phyloP scores from a whole-genome alignment of 2,888 invertebrate species.

The Gortyna flavago region DNA sequence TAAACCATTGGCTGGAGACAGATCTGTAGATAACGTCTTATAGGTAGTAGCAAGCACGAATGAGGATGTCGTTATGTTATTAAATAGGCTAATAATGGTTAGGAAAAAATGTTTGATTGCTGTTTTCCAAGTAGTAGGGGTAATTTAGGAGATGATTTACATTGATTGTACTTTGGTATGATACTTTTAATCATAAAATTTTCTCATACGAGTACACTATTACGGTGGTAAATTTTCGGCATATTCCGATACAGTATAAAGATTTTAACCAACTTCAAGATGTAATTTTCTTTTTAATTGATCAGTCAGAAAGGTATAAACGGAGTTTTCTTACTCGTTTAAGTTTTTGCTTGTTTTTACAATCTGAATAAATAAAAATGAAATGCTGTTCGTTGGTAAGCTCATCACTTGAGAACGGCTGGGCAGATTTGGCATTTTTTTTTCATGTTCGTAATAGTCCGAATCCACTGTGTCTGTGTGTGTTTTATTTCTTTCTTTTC shows the following conservation, averaged over 20 bases:
- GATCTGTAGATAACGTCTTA: slow-evolving; percentile 62
- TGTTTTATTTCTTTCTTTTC: too few relatives aligned
- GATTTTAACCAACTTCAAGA: background rate
- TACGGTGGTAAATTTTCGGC: background rate
- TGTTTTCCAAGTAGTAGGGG: background rate
- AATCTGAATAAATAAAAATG: too few relatives aligned
- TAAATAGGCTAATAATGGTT: slow-evolving; percentile 59
- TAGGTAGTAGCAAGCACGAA: slow-evolving; percentile 51
- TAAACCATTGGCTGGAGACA: slow-evolving; percentile 65
- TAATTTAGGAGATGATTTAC: slow-evolving; percentile 23
- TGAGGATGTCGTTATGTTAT: slow-evolving; percentile 67
- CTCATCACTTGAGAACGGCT: background rate
- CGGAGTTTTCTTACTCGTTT: background rate
- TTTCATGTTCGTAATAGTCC: background rate
- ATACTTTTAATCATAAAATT: background rate
- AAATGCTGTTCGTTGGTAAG: background rate
- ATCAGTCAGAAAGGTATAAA: background rate
- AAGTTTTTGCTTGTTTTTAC: background rate
- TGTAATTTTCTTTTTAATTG: too few relatives aligned
- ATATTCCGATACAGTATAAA: background rate
- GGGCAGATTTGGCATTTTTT: background rate
- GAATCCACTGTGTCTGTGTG: too few relatives aligned
- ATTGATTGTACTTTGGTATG: background rate
- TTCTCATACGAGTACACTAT: too few relatives aligned
- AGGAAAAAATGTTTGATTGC: slow-evolving; percentile 56